Base-by-base conservation (phyloP, 2,113 vertebrate genomes). In the Varanus komodoensis region DNA sequence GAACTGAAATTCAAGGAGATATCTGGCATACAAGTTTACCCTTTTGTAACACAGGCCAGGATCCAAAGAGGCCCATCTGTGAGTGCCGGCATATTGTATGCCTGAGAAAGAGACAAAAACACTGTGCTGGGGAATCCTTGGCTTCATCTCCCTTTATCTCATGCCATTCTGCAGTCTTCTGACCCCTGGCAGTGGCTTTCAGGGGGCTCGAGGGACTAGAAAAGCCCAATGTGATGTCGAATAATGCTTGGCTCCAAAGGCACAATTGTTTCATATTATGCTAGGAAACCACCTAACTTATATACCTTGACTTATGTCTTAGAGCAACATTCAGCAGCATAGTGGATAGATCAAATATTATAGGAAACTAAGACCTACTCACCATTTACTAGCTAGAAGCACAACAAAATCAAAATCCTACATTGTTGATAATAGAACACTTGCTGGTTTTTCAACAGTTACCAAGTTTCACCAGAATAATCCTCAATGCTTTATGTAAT, bases 1-100 rank as follows among this genome's bases (percentile, higher is more conserved):
- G 52, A 95, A 83, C 57, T 8, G 32, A 94, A 94, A 93, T 92
- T 93, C 75, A 52, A 93, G 57, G 23, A 79, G 12, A 34, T 8
- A 80, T 54, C 50, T 9, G 67, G 14, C 23, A 77, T 80, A 69
- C 17, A 50, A 64, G 34, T 64, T 78, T 85, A 71, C 29, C 32
- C 44, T 80, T 86, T 27, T 86, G 3, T 52, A 86, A 68, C 54
- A 12, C 54, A 90, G 74, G 74, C 89, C 74, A 57, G 17, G 48
- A 71, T 79, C 75, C 48, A 69, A 80, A 80, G 25, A 80, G 75
- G n/a, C 61, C 64, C 25, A 32, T 71, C 69, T 71, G 25, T 34
- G 54, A 84, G 32, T 25, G 8, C 29, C 74, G 32, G n/a, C n/a
- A 23, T 9, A 86, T 74, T 29, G 32, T 54, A 17, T 32, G 25